These are phyloP conservation scores for Lucinisca nassula DNA, from an alignment of 2,888 invertebrate species.

Conservation along the genomic window DNA sequence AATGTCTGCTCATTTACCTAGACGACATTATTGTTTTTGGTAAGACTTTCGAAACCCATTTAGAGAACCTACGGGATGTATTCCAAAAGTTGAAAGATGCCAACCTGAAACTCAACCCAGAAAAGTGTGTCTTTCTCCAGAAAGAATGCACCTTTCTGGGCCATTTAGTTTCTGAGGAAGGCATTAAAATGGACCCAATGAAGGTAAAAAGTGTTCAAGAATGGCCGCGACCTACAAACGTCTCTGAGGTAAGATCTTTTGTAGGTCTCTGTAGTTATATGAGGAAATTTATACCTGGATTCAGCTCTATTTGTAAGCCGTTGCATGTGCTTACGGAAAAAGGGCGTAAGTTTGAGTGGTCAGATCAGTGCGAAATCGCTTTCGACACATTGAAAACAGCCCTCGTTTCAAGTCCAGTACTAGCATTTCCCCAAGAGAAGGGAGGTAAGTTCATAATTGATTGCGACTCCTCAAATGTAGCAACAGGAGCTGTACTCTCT, in stretches of 20 bases:
- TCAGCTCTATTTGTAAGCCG: constrained; percentile 5
- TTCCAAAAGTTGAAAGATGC: constrained; percentile 50
- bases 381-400: too few relatives aligned
- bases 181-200: constrained; percentile 30
- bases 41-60: constrained; percentile 53
- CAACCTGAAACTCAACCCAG: constrained; percentile 53
- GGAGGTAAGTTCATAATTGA: constrained; percentile 63
- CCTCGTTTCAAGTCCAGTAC: constrained; percentile 39
- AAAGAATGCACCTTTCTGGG: constrained; percentile 49
- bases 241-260: constrained; percentile 37
- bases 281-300: constrained; percentile 30
- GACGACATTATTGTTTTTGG: constrained; percentile 67
- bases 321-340: constrained; percentile 31
- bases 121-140: constrained; percentile 56
- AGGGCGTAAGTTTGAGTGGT: too few relatives aligned
- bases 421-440: constrained; percentile 57
- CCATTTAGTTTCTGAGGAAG: constrained; percentile 50
- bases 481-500: constrained; percentile 67
- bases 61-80: constrained; percentile 47
- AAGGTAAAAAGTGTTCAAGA: constrained; percentile 46
- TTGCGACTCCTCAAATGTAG: constrained; percentile 65
- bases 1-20: constrained; percentile 66
- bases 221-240: constrained; percentile 33
- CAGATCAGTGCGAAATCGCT: too few relatives aligned
- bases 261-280: constrained; percentile 58